Evolutionary conservation across 2,113 vertebrate genomes (phyloP).

Genomic region (Limnothrissa miodon): DNA sequence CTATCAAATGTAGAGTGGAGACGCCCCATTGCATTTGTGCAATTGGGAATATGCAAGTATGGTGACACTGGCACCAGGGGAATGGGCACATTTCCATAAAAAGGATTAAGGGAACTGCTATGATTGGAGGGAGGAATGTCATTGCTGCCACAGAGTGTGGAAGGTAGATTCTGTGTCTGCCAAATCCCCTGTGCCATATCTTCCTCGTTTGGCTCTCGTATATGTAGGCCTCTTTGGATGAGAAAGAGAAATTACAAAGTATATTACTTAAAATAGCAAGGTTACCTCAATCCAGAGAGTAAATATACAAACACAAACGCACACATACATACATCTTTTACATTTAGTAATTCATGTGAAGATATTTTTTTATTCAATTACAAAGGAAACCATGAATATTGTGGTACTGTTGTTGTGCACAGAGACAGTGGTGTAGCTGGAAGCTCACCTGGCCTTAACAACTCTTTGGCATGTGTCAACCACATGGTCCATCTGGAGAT

Average conservation of each 20-base stretch:
- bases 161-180: not conserved
- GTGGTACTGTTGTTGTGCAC: too few relatives aligned
- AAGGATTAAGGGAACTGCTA: conserved; percentile 73
- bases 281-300: not conserved
- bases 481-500: conserved; percentile 96
- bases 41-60: conserved; percentile 59
- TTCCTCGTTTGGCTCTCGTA: not conserved
- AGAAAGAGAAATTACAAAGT: not conserved
- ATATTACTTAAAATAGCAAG: not conserved
- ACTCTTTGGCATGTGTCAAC: conserved; percentile 93
- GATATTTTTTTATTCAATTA: too few relatives aligned
- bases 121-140: not conserved
- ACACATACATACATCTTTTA: not conserved
- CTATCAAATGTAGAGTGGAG: not conserved
- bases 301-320: not conserved
- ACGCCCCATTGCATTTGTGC: conserved; percentile 69
- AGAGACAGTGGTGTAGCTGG: not conserved
- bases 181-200: not conserved
- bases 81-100: conserved; percentile 79
- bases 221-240: not conserved
- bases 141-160: not conserved
- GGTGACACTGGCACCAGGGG: conserved; percentile 60
- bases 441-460: conserved; percentile 86
- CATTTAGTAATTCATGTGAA: too few relatives aligned
- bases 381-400: too few relatives aligned